Evolutionary conservation across 2,113 vertebrate genomes (phyloP), one percentile per base, ranked within the genome.

Genomic region (Marcusenius ussheri): DNA sequence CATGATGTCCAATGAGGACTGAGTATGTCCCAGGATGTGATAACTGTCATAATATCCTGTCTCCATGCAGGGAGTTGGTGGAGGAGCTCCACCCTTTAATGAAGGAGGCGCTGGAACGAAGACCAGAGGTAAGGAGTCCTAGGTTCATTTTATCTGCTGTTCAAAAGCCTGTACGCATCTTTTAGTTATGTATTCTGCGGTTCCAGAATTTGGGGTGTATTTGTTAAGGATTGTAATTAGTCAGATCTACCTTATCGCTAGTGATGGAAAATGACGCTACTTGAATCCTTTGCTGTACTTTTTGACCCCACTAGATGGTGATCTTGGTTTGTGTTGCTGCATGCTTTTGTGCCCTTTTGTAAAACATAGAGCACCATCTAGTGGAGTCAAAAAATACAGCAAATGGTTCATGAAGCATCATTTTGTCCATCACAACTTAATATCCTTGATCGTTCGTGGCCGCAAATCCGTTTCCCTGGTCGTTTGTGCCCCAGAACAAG

Each of bases 31-130:
- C 74, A 42, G 74, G 74, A 42, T 8, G 74, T 80, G 74, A 42
- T 47, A 47, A 24, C 83, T 47, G 83, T 47, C 45, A 47, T 47
- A 10, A 87, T 87, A 2, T 8, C 49, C 24, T 17, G 85, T 35
- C 85, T 35, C 49, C 50, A 10, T 56, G 31, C 50, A 99, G 98
- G 92, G 98, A 99, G 93, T 94, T 99, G n/a, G 98, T 99, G 2
- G 98, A 99, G 96, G 98, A 99, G 93, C 97, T 99, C 83, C 98
- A 99, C 91, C 98, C 98, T 6, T 92, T 99, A 90, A 99, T 99
- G 98, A 99, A 99, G 93, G 98, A 99, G 94, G 98, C 98, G 2
- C 95, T 99, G 91, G 98, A 99, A 92, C 97, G 98, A 90, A 97
- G 98, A 92, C 98, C 98, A 88, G 98, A 99, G 97, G 98, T 99